Evolutionary conservation across 1,140 invertebrate genomes (phyloP).

Genomic region (Eriosoma lanigerum): DNA sequence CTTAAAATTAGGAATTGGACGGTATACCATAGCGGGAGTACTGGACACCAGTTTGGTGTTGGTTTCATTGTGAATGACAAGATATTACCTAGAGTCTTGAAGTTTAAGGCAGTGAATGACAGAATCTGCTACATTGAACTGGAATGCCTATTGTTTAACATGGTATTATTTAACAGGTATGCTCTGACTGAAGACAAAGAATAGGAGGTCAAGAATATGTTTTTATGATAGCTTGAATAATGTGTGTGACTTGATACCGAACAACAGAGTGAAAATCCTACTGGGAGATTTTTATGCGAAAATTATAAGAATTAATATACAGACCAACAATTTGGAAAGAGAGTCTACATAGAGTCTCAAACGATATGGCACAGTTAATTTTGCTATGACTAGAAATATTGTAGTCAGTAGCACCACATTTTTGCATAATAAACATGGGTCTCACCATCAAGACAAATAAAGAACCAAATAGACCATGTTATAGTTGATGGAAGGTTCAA

Average conservation of each 20-base stretch:
- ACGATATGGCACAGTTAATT: slow-evolving; percentile 52
- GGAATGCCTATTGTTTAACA: no score
- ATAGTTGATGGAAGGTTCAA: not conserved
- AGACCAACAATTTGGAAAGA: slow-evolving; percentile 55
- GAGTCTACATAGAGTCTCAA: slow-evolving; percentile 55
- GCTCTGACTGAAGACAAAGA: no score
- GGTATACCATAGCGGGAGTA: not conserved
- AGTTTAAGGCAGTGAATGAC: not conserved
- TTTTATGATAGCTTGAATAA: not conserved
- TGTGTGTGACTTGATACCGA: not conserved
- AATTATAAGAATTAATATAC: slow-evolving; percentile 40
- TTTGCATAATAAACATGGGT: slow-evolving; percentile 53
- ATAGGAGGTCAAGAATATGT: no score
- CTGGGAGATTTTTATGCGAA: slow-evolving; percentile 31
- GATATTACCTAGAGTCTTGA: not conserved
- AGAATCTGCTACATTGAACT: not conserved
- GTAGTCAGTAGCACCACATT: slow-evolving; percentile 53
- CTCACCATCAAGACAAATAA: slow-evolving; percentile 52
- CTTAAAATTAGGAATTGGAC: not conserved
- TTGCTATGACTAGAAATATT: slow-evolving; percentile 51
- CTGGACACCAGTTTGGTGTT: not conserved
- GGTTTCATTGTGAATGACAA: not conserved
- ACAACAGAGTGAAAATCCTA: slow-evolving; percentile 52
- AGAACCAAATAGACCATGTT: slow-evolving; percentile 54
- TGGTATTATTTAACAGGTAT: no score